Conservation (phyloP, 2,797 vertebrate species). For the Jordanella pulchra region DNA sequence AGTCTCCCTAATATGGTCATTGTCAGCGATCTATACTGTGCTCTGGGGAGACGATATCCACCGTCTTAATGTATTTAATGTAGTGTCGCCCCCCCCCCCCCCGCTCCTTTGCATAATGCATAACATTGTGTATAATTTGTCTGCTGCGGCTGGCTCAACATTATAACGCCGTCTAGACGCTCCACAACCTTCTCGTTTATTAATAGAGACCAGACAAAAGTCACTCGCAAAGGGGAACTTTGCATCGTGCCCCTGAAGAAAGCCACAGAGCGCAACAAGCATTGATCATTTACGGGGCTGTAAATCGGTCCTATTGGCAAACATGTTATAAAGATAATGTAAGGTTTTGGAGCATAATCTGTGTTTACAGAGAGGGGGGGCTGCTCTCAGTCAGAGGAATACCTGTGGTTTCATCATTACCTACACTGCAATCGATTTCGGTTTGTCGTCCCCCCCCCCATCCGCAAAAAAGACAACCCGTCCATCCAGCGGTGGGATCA, state of each 20-base stretch:
- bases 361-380: constrained; percentile 35
- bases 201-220: constrained; percentile 48
- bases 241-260: constrained; percentile 31
- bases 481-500: constrained; percentile 20
- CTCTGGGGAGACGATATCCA: constrained; percentile 19
- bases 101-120: constrained; percentile 49
- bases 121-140: constrained; percentile 39
- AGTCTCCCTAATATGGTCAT: constrained; percentile 48
- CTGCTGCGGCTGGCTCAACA: constrained; percentile 32
- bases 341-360: constrained; percentile 54
- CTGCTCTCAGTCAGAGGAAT: constrained; percentile 30
- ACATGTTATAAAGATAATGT: constrained; percentile 67
- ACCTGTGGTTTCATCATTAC: constrained; percentile 48
- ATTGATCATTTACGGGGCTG: constrained; percentile 47
- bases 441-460: constrained; percentile 16
- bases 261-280: constrained; percentile 63
- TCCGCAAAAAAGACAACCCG: constrained; percentile 23
- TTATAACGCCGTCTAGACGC: constrained; percentile 65
- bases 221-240: constrained; percentile 55
- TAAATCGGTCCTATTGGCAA: constrained; percentile 65
- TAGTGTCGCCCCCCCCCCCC: too few species aligned
- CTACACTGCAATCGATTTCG: constrained; percentile 31
- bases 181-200: constrained; percentile 12
- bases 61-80: constrained; percentile 43
- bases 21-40: constrained; percentile 45